These are phyloP conservation scores for Brachylomia viminalis DNA, from an alignment of 2,888 invertebrate genomes.

Conservation along the genomic window DNA sequence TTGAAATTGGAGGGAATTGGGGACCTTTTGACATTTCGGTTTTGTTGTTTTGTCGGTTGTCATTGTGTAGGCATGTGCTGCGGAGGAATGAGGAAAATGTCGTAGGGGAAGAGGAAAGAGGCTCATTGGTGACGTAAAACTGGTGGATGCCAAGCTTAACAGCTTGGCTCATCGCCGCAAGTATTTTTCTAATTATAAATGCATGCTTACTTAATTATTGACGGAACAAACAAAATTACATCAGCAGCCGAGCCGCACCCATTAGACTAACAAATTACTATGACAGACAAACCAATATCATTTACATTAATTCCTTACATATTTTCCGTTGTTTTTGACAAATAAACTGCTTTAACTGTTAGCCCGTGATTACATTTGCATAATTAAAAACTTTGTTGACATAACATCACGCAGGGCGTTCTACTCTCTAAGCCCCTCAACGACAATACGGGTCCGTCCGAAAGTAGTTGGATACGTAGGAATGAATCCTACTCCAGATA, in stretches of 20 bases:
- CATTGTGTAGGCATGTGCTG: not conserved
- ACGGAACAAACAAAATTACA: constrained; percentile 33
- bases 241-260: not conserved
- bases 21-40: not conserved
- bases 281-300: constrained; percentile 8
- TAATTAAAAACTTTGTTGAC: constrained; percentile 5
- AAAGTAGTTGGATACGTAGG: no score
- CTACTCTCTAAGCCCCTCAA: no score
- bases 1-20: not conserved
- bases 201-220: constrained; percentile 19
- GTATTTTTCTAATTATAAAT: constrained; percentile 35
- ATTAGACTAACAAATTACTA: constrained; percentile 37
- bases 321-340: constrained; percentile 23
- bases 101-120: no score
- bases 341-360: not conserved
- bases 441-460: no score
- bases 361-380: constrained; percentile 12
- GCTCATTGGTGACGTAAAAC: no score
- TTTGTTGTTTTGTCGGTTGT: not conserved
- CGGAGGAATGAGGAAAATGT: no score
- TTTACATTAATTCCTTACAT: constrained; percentile 22
- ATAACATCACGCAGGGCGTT: not conserved
- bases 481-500: no score
- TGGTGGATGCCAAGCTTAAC: no score
- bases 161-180: not conserved